Percentiles rank a stretch among this genome's conserved stretches.
Evolutionary conservation across 2,797 vertebrate genomes (phyloP).

Genomic region (Esox masquinongy): DNA sequence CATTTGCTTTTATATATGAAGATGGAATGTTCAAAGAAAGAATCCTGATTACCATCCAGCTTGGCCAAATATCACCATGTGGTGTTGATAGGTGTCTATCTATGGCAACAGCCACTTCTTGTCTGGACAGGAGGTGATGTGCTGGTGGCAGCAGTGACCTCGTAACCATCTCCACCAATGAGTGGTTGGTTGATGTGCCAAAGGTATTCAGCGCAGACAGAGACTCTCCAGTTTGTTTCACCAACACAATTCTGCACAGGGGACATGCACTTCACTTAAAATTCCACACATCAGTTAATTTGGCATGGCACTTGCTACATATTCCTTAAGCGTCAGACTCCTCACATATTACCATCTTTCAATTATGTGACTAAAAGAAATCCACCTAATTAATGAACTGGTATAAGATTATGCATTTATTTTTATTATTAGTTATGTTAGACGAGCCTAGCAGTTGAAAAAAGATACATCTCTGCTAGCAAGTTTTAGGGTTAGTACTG

Average conservation of each 20-base stretch:
- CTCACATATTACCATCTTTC: background rate
- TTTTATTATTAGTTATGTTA: too few species aligned
- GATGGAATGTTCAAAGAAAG: background rate
- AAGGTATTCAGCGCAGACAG: constrained; percentile 33
- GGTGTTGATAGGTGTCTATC: constrained; percentile 55
- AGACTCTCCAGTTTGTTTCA: constrained; percentile 57
- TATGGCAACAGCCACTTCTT: constrained; percentile 62
- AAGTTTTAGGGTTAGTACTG: too few species aligned
- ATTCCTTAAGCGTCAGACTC: background rate
- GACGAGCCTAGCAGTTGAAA: too few species aligned
- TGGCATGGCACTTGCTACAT: background rate
- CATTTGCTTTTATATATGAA: background rate
- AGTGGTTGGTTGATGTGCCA: constrained; percentile 42
- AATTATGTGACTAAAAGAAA: background rate
- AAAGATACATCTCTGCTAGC: too few species aligned
- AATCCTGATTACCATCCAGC: constrained; percentile 67
- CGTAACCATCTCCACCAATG: constrained; percentile 68
- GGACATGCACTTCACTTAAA: background rate
- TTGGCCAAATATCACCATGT: constrained; percentile 57
- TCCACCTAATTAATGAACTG: background rate
- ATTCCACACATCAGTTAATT: background rate
- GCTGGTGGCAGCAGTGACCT: constrained; percentile 65
- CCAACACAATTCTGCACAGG: constrained; percentile 69
- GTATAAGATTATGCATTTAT: background rate
- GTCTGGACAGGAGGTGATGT: constrained; percentile 44